A percentile compares a stretch with the other conserved stretches of the same genome.
Conservation (phyloP, 2,797 vertebrate species). For the Threskiornis aethiopicus region DNA sequence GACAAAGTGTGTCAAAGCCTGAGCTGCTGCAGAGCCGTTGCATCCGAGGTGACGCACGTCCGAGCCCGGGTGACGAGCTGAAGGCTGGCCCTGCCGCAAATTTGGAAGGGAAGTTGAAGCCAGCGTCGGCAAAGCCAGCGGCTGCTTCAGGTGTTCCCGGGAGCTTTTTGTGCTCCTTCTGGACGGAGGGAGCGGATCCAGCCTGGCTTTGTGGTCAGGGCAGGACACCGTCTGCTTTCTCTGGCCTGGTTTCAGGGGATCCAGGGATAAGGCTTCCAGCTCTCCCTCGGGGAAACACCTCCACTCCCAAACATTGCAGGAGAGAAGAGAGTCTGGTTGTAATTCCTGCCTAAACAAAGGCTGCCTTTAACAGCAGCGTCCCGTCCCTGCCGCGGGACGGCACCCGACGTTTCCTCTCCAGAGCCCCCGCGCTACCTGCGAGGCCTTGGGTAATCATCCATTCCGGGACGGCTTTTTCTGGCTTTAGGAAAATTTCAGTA, state of each 20-base stretch:
- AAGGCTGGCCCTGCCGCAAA: rapidly evolving
- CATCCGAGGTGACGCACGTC: not conserved
- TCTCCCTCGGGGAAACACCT: not conserved
- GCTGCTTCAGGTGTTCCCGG: not conserved
- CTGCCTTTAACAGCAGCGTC: not conserved
- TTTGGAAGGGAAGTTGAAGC: not conserved
- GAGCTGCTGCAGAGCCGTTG: not conserved
- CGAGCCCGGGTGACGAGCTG: not conserved
- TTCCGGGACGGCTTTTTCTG: not conserved
- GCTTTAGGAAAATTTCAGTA: not conserved
- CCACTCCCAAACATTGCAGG: not conserved
- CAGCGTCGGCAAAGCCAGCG: not conserved
- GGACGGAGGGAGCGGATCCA: not conserved
- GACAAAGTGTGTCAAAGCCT: not conserved
- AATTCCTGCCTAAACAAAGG: not conserved
- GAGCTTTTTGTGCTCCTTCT: not conserved
- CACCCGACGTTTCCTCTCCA: not conserved
- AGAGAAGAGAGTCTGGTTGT: not conserved
- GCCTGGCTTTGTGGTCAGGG: not conserved
- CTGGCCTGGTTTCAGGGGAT: not conserved
- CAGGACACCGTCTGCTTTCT: not conserved
- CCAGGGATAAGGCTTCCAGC: not conserved
- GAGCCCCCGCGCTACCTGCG: rapidly evolving
- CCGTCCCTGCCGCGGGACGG: rapidly evolving
- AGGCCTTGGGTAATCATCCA: not conserved